Conservation (phyloP, 2,797 vertebrate species). For the Oreonectes daqikongensis region DNA sequence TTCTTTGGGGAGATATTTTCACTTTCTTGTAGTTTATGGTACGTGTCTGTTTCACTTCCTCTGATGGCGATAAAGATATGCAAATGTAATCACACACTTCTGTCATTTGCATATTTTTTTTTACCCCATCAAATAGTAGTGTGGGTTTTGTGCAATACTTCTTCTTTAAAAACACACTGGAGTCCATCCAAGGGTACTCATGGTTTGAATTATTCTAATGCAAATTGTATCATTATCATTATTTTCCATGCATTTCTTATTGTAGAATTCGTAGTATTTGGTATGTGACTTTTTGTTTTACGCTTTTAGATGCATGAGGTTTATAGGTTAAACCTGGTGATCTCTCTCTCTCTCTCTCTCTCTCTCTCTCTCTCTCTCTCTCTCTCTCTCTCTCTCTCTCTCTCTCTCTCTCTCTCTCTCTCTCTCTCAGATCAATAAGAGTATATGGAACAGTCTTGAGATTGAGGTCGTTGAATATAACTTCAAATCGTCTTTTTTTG, state of each 20-base stretch:
- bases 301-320: too few relatives aligned
- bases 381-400: slow-evolving; percentile 28
- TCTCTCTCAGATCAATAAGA: slow-evolving; percentile 75
- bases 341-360: slow-evolving; percentile 11
- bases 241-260: too few relatives aligned
- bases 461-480: slow-evolving; percentile 84
- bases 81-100: neutral
- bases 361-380: slow-evolving; percentile 27
- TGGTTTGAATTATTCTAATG: too few relatives aligned
- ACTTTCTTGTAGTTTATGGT: neutral
- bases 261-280: too few relatives aligned
- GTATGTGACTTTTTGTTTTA: too few relatives aligned
- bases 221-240: too few relatives aligned
- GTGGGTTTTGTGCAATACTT: too few relatives aligned
- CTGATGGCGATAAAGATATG: neutral
- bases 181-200: too few relatives aligned
- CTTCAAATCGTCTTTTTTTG: slow-evolving; percentile 90
- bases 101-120: neutral
- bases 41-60: slow-evolving; percentile 15
- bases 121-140: neutral
- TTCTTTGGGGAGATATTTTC: neutral
- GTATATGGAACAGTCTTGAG: slow-evolving; percentile 81
- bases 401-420: slow-evolving; percentile 38
- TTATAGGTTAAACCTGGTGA: too few relatives aligned
- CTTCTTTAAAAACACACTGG: too few relatives aligned